Evolutionary conservation across 1,140 invertebrate species (phyloP).

Genomic region (Megathymus violae): DNA sequence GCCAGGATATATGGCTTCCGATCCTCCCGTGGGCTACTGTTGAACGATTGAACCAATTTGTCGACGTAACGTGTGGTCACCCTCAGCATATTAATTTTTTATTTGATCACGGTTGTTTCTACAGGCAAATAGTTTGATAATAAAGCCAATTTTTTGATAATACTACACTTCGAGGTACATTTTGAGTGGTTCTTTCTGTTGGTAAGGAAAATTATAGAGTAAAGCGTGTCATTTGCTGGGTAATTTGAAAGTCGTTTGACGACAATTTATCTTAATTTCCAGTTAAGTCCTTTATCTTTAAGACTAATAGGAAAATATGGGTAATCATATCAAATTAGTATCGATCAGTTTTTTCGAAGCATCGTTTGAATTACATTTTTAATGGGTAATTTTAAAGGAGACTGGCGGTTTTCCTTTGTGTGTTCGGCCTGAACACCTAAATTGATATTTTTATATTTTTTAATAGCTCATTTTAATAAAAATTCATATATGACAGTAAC

Average conservation of each 20-base stretch:
- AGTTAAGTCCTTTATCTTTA: slow-evolving; percentile 23
- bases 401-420: too few relatives aligned
- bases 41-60: slow-evolving; percentile 72
- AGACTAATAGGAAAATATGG: not conserved
- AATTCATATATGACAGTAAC: too few relatives aligned
- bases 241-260: slow-evolving; percentile 70
- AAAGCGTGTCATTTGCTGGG: slow-evolving; percentile 68
- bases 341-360: not conserved
- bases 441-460: too few relatives aligned
- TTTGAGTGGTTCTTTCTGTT: slow-evolving; percentile 60
- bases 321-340: slow-evolving; percentile 5
- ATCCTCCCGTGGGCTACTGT: slow-evolving; percentile 41
- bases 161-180: slow-evolving; percentile 55
- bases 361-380: not conserved
- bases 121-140: slow-evolving; percentile 72
- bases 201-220: slow-evolving; percentile 66
- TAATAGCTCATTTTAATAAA: too few relatives aligned
- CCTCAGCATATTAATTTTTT: slow-evolving; percentile 77
- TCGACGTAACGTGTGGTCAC: slow-evolving; percentile 61
- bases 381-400: too few relatives aligned
- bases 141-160: slow-evolving; percentile 82
- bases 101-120: slow-evolving; percentile 77
- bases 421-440: too few relatives aligned
- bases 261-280: slow-evolving; percentile 68
- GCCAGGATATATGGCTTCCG: slow-evolving; percentile 38